Conservation (phyloP, 2,888 invertebrate species). For the Nemapogon koenigi region DNA sequence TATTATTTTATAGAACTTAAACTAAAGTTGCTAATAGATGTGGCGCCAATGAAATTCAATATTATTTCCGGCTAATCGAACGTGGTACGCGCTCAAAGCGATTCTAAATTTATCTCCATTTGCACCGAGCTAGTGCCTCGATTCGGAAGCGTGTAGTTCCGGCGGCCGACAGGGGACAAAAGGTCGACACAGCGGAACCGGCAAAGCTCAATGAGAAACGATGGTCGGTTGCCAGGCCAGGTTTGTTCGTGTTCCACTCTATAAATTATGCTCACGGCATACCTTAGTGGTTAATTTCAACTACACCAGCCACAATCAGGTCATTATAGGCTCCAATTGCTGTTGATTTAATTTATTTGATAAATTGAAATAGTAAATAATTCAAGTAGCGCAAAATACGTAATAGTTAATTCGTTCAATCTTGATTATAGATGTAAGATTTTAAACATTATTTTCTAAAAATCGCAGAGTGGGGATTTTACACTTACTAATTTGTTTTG, state of each 20-base stretch:
- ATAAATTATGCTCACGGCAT: constrained; percentile 7
- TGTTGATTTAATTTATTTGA: no score
- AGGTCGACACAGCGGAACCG: constrained; percentile 31
- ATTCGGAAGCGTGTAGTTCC: constrained; percentile 22
- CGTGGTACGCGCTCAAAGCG: constrained; percentile 22
- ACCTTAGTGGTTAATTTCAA: no score
- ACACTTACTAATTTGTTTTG: no score
- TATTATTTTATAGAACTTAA: no score
- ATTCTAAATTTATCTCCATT: constrained; percentile 41
- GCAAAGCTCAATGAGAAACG: constrained; percentile 40
- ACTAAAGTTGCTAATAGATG: constrained; percentile 22
- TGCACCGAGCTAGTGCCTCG: constrained; percentile 22
- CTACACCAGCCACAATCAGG: no score
- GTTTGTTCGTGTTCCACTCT: constrained; percentile 7
- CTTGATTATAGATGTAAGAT: no score
- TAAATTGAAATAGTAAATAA: no score
- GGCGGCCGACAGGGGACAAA: constrained; percentile 33
- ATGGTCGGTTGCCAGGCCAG: constrained; percentile 26
- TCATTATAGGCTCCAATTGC: no score
- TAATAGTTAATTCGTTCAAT: no score
- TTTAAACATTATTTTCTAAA: no score
- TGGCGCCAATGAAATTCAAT: constrained; percentile 29
- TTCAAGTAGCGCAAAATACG: no score
- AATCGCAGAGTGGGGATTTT: no score
- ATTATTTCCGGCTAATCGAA: constrained; percentile 29